Evolutionary conservation across 2,888 invertebrate genomes (phyloP), one percentile per base, ranked within the genome.

Genomic region (Ectemnius continuus): DNA sequence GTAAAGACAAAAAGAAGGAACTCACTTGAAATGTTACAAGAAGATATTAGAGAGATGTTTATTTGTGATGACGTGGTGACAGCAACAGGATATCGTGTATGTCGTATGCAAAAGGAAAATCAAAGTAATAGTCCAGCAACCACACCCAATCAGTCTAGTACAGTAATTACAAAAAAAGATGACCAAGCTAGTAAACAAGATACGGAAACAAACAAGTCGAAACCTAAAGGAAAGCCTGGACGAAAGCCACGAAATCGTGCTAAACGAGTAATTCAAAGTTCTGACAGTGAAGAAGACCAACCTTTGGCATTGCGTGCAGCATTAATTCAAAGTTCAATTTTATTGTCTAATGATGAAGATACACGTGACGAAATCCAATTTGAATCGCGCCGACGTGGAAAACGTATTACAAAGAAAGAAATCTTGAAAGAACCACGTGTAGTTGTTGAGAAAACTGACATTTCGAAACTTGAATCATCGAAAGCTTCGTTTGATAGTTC

Each of bases 11-110:
- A 85, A 45, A 84, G 91, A 47, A 84, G 90, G 64, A 92, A 92
- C 67, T 95, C 95, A 84, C 86, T 95, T 61, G 93, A 94, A 83
- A 92, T 92, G 87, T 91, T 95, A 1, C 95, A 95, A 80, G 94
- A 94, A 76, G 94, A 95, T 80, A 93, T 95, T 57, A 93, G 94
- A 81, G 94, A 95, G 84, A 95, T 94, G 93, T 94, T 94, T 84
- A 93, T 94, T 67, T 92, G 93, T 78, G 93, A 94, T 78, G 94
- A 93, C 45, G 93, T 95, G 1, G 88, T 94, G 28, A 93, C 93
- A 65, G 93, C 94, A 14, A 93, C 93, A 2, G 95, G 94, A 13
- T 93, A 94, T 84, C 91, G 95, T 78, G 93, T 93, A 92, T 95
- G 95, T 86, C 92, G 94, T 61, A 86, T 94, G 67, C 91, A 93